A percentile compares a stretch with the other conserved stretches of the same genome.
phyloP scores from a whole-genome alignment of 2,797 vertebrate species.

The Sylvia borin region DNA sequence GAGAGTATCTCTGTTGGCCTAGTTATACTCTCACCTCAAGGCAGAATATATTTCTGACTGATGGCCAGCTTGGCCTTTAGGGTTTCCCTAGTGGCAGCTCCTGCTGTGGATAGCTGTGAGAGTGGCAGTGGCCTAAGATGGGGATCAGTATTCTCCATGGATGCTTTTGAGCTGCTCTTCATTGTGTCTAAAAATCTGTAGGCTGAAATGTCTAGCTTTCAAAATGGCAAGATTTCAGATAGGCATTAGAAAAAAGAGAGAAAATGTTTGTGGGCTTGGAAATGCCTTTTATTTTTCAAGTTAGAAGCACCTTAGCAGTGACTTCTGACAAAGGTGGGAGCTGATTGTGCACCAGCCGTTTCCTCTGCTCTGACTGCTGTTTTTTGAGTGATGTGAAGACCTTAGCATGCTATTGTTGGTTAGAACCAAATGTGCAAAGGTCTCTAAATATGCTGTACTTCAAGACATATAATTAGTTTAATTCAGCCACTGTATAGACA shows the following conservation, averaged over 20 bases:
- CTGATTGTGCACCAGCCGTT: background rate
- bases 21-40: background rate
- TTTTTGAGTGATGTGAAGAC: background rate
- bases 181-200: background rate
- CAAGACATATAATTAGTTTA: conserved; percentile 1
- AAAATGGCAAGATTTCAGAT: background rate
- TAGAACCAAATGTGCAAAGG: background rate
- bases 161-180: background rate
- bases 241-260: background rate
- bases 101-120: background rate
- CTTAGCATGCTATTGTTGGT: background rate
- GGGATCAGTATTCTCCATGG: background rate
- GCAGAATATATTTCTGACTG: background rate
- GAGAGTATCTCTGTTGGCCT: background rate
- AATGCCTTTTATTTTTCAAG: background rate
- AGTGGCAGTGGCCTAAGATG: background rate
- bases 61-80: background rate
- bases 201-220: background rate
- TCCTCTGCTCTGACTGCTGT: background rate
- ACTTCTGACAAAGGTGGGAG: background rate
- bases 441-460: background rate
- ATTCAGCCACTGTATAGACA: background rate
- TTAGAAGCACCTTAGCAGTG: background rate
- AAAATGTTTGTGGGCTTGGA: background rate
- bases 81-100: background rate